phyloP scores from a whole-genome alignment of 2,113 vertebrate genomes.

The Calypte anna region DNA sequence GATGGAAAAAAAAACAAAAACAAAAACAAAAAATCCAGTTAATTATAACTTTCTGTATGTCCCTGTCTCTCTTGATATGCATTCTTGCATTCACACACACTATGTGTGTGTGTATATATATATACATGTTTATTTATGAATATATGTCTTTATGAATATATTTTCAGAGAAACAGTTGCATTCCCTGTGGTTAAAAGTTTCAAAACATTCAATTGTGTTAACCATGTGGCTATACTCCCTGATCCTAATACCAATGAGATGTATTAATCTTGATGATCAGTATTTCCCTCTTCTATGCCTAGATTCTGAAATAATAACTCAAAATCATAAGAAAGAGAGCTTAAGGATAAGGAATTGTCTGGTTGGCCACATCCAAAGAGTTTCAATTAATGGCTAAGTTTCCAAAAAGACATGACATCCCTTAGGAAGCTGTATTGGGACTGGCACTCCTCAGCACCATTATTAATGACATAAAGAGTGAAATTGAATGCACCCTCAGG shows the following conservation, averaged over 20 bases:
- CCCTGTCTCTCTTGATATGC: not conserved
- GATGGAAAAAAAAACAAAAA: not conserved
- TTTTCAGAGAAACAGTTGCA: not conserved
- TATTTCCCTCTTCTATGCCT: not conserved
- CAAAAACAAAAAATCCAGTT: not conserved
- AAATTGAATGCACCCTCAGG: not conserved
- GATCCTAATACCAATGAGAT: not conserved
- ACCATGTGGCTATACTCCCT: not conserved
- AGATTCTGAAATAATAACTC: not conserved
- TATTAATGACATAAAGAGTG: not conserved
- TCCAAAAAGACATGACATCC: not conserved
- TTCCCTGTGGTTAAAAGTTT: not conserved
- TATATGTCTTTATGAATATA: not conserved
- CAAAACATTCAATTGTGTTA: not conserved
- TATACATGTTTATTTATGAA: not conserved
- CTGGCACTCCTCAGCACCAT: not conserved
- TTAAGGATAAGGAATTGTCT: not conserved
- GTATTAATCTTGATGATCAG: not conserved
- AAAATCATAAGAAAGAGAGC: not conserved
- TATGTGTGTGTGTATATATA: not conserved
- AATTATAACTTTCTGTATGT: not conserved
- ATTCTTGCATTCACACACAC: not conserved
- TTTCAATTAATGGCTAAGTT: not conserved
- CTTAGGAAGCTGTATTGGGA: not conserved
- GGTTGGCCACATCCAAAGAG: not conserved